Conservation (phyloP, 2,797 vertebrate species). For the Scolopax rusticola region DNA sequence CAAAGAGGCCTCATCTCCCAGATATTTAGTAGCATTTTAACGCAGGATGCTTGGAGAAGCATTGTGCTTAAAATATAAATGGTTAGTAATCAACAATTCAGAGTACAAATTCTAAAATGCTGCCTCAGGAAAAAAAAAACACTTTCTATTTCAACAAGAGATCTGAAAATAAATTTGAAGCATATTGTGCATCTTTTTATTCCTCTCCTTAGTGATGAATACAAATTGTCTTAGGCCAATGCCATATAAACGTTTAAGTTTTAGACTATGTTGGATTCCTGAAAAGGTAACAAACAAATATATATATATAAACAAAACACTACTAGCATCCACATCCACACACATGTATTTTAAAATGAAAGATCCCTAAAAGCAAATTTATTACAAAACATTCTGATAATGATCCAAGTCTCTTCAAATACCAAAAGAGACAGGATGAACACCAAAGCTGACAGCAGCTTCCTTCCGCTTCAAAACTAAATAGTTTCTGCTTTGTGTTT, state of each 20-base stretch:
- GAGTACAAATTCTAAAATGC: neutral
- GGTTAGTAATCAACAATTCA: neutral
- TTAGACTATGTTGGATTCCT: no score
- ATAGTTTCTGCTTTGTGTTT: neutral
- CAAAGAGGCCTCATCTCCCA: neutral
- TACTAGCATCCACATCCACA: neutral
- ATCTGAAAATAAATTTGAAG: neutral
- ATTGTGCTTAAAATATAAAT: neutral
- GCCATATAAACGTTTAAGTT: neutral
- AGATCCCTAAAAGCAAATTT: neutral
- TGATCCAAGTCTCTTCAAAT: neutral
- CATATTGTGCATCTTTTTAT: neutral
- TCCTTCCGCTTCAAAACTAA: neutral
- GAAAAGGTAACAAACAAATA: neutral
- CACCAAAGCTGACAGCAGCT: neutral
- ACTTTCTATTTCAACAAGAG: neutral
- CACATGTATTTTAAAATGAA: neutral
- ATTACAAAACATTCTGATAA: neutral
- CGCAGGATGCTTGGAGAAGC: no score
- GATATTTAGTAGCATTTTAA: neutral
- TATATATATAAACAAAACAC: neutral
- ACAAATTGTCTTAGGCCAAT: neutral
- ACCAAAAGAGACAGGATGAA: neutral
- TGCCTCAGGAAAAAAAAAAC: neutral
- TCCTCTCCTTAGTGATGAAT: neutral